Evolutionary conservation across 2,797 vertebrate genomes (phyloP).

Genomic region (Mastacembelus armatus): DNA sequence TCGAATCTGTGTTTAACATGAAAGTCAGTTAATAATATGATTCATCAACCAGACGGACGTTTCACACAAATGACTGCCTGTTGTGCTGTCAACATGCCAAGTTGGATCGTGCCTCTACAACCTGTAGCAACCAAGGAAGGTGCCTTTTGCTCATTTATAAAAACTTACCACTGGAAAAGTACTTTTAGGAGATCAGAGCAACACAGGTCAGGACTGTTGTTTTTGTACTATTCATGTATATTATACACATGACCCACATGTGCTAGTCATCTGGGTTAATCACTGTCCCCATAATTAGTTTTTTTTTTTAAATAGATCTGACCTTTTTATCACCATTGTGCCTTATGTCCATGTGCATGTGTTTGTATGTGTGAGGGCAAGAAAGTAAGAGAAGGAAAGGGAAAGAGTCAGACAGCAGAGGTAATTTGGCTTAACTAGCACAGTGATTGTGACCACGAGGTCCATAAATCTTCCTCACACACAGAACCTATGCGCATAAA

Average conservation of each 20-base stretch:
- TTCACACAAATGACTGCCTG: neutral
- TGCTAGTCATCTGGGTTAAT: conserved; percentile 61
- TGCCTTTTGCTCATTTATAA: conserved; percentile 17
- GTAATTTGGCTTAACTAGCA: conserved; percentile 69
- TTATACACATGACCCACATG: no score
- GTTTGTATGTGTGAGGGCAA: neutral
- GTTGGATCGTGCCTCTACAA: conserved; percentile 7
- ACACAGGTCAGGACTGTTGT: neutral
- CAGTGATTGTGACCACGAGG: conserved; percentile 51
- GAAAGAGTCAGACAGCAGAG: conserved; percentile 46
- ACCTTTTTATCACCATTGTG: conserved; percentile 74
- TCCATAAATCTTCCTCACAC: conserved; percentile 60
- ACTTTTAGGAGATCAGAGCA: neutral
- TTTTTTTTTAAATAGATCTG: conserved; percentile 69
- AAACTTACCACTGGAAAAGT: neutral
- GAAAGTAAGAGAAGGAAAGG: neutral
- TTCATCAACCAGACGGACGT: neutral
- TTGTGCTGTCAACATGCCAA: conserved; percentile 12
- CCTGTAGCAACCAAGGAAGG: conserved; percentile 23
- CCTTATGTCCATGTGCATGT: conserved; percentile 30
- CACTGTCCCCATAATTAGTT: conserved; percentile 64
- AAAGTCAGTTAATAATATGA: conserved; percentile 5
- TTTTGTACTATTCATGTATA: no score
- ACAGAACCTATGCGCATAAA: conserved; percentile 10
- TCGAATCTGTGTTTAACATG: neutral